A percentile compares a stretch with the other conserved stretches of the same genome.
These are phyloP conservation scores for Platysteira castanea DNA, from an alignment of 2,113 vertebrate genomes.

Conservation along the genomic window DNA sequence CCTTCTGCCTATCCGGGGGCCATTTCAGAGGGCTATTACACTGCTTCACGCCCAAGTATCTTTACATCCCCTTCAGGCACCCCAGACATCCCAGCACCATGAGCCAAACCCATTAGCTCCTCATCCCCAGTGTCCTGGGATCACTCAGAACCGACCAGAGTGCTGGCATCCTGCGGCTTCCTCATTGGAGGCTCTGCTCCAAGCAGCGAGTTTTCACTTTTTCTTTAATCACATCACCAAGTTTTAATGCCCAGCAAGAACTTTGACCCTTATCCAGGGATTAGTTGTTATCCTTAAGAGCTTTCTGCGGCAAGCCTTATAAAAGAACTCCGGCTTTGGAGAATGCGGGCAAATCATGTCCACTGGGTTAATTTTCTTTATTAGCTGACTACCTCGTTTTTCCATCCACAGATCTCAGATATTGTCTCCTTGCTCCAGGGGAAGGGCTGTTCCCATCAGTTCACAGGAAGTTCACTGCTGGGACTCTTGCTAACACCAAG, in stretches of 20 bases:
- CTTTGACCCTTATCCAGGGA: slow-evolving; percentile 50
- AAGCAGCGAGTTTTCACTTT: slow-evolving; percentile 9
- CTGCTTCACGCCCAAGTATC: neutral
- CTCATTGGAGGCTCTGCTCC: neutral
- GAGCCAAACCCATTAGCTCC: slow-evolving; percentile 33
- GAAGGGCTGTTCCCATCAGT: neutral
- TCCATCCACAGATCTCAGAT: neutral
- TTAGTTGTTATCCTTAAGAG: slow-evolving; percentile 48
- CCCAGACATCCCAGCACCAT: neutral
- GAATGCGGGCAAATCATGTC: slow-evolving; percentile 25
- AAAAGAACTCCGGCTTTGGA: slow-evolving; percentile 15
- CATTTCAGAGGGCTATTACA: neutral
- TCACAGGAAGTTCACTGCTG: neutral
- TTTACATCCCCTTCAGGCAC: neutral
- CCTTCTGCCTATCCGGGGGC: neutral
- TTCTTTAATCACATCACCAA: slow-evolving; percentile 43
- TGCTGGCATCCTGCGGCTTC: neutral
- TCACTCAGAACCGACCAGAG: neutral
- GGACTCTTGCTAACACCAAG: neutral
- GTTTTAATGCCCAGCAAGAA: slow-evolving; percentile 48
- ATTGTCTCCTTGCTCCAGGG: neutral
- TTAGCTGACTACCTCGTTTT: neutral
- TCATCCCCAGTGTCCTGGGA: neutral
- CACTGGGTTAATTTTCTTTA: slow-evolving; percentile 47
- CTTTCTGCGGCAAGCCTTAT: neutral